Evolutionary conservation across 2,113 vertebrate genomes (phyloP).

Genomic region (Probosciger aterrimus): DNA sequence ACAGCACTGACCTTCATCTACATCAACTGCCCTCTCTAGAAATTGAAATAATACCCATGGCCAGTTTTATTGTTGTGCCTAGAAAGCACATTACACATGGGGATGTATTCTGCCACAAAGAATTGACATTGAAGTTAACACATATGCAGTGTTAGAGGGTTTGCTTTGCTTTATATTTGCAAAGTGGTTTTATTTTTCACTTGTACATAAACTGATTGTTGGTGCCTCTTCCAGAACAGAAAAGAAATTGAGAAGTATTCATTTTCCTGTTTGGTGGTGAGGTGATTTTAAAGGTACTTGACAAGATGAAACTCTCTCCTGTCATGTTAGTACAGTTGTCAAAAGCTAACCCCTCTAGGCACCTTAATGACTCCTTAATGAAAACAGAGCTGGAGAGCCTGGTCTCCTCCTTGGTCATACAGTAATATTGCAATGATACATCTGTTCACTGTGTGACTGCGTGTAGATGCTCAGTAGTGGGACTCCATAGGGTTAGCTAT

Average conservation of each 20-base stretch:
- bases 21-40: conserved; percentile 1
- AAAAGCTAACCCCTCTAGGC: not conserved
- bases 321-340: not conserved
- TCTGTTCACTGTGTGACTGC: not conserved
- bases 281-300: not conserved
- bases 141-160: not conserved
- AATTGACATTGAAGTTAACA: not conserved
- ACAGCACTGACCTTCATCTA: not conserved
- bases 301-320: not conserved
- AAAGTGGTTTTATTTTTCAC: not conserved
- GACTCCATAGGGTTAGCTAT: not conserved
- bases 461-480: not conserved
- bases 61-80: not conserved
- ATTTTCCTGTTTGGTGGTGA: not conserved
- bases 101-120: conserved; percentile 36
- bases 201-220: not conserved
- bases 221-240: not conserved
- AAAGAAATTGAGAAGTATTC: not conserved
- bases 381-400: not conserved
- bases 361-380: not conserved
- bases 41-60: conserved; percentile 54
- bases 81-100: not conserved
- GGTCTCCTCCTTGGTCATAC: not conserved
- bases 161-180: not conserved
- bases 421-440: not conserved